These are phyloP conservation scores for Acrocephalus arundinaceus DNA, from an alignment of 2,113 vertebrate species.

Conservation along the genomic window DNA sequence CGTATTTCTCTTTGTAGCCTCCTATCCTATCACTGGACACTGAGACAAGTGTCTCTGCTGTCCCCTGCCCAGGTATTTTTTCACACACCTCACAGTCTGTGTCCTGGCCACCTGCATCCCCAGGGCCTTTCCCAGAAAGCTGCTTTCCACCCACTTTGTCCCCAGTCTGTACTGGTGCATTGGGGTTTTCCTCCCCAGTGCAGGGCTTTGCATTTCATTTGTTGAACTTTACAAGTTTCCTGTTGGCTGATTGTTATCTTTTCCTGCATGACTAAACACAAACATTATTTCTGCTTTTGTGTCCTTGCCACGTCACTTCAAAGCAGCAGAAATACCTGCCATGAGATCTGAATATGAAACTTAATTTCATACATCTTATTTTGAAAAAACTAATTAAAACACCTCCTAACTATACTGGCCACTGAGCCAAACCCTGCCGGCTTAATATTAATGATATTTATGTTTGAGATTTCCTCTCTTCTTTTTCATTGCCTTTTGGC, in stretches of 20 bases:
- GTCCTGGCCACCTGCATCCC: not conserved
- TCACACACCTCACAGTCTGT: not conserved
- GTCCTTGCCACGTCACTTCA: not conserved
- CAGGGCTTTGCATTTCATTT: not conserved
- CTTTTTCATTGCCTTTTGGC: not conserved
- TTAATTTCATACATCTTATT: not conserved
- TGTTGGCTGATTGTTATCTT: not conserved
- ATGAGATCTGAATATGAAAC: not conserved
- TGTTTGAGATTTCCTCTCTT: not conserved
- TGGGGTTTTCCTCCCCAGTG: not conserved
- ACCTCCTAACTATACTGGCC: not conserved
- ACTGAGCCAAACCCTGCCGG: not conserved
- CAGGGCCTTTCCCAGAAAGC: not conserved
- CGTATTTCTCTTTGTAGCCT: not conserved
- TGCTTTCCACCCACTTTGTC: rapidly evolving
- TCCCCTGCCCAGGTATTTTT: not conserved
- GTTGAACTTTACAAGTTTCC: not conserved
- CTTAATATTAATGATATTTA: not conserved
- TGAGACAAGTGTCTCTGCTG: not conserved
- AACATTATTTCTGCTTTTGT: not conserved
- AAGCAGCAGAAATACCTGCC: not conserved
- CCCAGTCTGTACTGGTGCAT: not conserved
- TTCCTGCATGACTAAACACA: not conserved
- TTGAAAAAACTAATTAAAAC: not conserved
- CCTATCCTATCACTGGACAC: not conserved